Evolutionary conservation across 2,888 invertebrate genomes (phyloP).

Genomic region (Yponomeuta evonymella): DNA sequence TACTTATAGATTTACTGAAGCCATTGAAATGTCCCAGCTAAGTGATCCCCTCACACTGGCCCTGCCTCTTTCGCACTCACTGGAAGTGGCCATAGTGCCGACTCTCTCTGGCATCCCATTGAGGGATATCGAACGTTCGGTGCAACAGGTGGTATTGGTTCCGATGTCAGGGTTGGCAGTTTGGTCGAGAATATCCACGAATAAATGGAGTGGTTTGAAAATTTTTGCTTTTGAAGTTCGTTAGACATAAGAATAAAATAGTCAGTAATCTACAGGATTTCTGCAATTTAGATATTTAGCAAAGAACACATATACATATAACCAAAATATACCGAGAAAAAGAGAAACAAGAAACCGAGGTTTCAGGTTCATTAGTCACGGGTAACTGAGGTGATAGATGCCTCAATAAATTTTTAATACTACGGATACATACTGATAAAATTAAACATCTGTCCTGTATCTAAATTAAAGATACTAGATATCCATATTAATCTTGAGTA

Average conservation of each 20-base stretch:
- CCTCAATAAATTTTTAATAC: too few species aligned
- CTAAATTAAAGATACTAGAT: too few species aligned
- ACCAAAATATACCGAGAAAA: too few species aligned
- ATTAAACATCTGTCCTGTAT: too few species aligned
- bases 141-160: conserved; percentile 72
- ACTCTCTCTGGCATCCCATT: conserved; percentile 56
- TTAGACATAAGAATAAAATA: not conserved
- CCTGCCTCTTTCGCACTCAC: conserved; percentile 35
- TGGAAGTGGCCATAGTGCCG: conserved; percentile 23
- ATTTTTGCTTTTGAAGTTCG: not conserved
- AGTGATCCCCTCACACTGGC: conserved; percentile 57
- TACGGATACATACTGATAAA: too few species aligned
- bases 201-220: not conserved
- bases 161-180: conserved; percentile 58
- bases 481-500: too few species aligned
- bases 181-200: conserved; percentile 35
- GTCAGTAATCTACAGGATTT: not conserved
- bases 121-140: conserved; percentile 73
- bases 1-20: conserved; percentile 67
- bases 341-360: too few species aligned
- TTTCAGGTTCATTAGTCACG: too few species aligned
- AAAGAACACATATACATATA: too few species aligned
- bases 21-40: conserved; percentile 64
- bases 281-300: too few species aligned
- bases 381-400: too few species aligned